phyloP scores from a whole-genome alignment of 2,888 invertebrate genomes.

The Helleia helle region DNA sequence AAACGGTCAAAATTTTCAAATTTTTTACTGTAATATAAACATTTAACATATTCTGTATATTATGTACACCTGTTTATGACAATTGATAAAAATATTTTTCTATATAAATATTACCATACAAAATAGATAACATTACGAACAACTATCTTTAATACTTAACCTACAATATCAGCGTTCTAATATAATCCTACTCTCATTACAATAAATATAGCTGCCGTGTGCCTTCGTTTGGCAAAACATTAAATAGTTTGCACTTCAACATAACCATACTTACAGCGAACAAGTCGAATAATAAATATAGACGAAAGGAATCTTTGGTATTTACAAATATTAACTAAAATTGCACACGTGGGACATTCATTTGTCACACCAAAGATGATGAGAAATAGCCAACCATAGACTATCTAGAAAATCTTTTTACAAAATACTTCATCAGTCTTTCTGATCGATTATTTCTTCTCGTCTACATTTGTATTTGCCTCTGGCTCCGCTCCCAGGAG shows the following conservation, averaged over 20 bases:
- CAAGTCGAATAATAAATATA: constrained; percentile 20
- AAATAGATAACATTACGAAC: constrained; percentile 7
- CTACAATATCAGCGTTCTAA: constrained; percentile 16
- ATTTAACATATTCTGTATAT: neutral
- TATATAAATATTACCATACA: neutral
- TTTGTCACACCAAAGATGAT: constrained; percentile 28
- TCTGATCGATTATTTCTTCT: constrained; percentile 41
- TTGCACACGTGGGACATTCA: constrained; percentile 30
- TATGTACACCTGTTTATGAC: neutral
- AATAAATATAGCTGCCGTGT: constrained; percentile 13
- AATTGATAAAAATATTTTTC: neutral
- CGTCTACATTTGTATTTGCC: constrained; percentile 28
- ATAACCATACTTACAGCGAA: constrained; percentile 18
- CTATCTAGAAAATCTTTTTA: constrained; percentile 26
- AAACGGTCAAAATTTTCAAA: no score
- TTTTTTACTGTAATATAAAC: neutral
- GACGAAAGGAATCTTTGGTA: constrained; percentile 45
- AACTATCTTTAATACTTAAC: constrained; percentile 10
- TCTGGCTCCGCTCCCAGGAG: constrained; percentile 53
- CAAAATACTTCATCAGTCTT: constrained; percentile 50
- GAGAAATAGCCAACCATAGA: constrained; percentile 22
- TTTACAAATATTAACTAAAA: constrained; percentile 25
- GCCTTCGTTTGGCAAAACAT: constrained; percentile 10
- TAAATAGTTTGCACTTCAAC: constrained; percentile 17
- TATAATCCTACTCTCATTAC: neutral